Percentiles rank a stretch among this genome's conserved stretches.
These are phyloP conservation scores for Hermaeophaga mercurialis DNA, from an alignment of 2,888 invertebrate genomes.

Conservation along the genomic window DNA sequence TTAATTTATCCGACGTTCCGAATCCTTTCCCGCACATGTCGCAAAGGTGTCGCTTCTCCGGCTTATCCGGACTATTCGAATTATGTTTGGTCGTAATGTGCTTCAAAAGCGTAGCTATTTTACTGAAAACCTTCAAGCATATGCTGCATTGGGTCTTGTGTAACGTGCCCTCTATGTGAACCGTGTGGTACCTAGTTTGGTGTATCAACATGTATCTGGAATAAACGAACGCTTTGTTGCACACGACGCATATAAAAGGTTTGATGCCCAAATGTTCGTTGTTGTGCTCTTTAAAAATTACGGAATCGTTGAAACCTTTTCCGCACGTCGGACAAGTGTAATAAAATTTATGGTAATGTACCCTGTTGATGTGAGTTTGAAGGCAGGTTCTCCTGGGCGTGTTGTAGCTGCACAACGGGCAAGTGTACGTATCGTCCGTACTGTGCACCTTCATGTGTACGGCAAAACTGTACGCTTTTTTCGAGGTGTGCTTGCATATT, in stretches of 20 bases:
- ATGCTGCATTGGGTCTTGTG: conserved; percentile 55
- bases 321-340: conserved; percentile 60
- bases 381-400: conserved; percentile 45
- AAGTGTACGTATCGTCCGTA: conserved; percentile 41
- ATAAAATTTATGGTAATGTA: conserved; percentile 60
- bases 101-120: conserved; percentile 53
- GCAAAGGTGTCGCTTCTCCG: conserved; percentile 46
- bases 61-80: conserved; percentile 37
- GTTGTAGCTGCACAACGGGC: conserved; percentile 47
- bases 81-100: conserved; percentile 56
- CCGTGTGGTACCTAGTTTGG: conserved; percentile 51
- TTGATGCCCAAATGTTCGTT: conserved; percentile 56
- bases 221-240: conserved; percentile 55
- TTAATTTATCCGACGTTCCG: conserved; percentile 46
- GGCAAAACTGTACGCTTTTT: conserved; percentile 49
- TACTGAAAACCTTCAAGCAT: conserved; percentile 51
- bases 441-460: conserved; percentile 49
- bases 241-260: conserved; percentile 57
- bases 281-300: conserved; percentile 57
- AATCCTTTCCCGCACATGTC: conserved; percentile 50
- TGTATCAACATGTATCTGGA: conserved; percentile 49
- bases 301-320: conserved; percentile 58
- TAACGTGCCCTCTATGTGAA: conserved; percentile 54
- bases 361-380: conserved; percentile 63
- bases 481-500: conserved; percentile 47